These are phyloP conservation scores for Dicaeum eximium DNA, from an alignment of 2,113 vertebrate genomes.

Conservation along the genomic window DNA sequence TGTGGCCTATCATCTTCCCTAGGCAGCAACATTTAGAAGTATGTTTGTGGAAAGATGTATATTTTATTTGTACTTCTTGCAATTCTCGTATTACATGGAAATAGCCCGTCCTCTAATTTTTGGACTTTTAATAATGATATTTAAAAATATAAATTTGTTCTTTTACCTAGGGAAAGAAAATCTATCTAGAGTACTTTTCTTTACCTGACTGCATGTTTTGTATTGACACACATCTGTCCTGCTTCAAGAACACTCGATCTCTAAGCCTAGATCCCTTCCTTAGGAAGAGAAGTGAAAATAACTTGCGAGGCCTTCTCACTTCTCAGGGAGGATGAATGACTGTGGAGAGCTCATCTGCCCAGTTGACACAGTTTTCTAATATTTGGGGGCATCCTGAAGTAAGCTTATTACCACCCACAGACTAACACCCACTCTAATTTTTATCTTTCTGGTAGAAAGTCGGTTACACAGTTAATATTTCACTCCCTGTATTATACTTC, in stretches of 20 bases:
- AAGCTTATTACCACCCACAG: neutral
- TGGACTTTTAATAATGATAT: neutral
- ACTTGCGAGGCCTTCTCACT: neutral
- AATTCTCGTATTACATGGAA: neutral
- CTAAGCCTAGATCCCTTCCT: neutral
- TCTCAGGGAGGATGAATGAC: neutral
- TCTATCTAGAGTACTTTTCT: neutral
- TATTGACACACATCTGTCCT: neutral
- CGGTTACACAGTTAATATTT: neutral
- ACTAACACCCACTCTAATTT: neutral
- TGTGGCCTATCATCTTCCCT: neutral
- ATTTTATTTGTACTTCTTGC: neutral
- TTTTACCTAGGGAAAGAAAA: neutral
- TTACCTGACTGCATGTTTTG: neutral
- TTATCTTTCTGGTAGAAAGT: neutral
- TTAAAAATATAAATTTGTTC: neutral
- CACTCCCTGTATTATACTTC: neutral
- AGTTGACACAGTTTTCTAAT: neutral
- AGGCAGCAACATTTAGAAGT: neutral
- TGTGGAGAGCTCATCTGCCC: neutral
- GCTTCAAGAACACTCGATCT: neutral
- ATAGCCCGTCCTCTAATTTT: neutral
- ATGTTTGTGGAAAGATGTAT: neutral
- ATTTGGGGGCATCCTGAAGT: neutral
- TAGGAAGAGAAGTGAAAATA: neutral